Percentiles rank a stretch among this genome's conserved stretches.
Conservation (phyloP, 2,888 invertebrate species). For the Chirona hameri region DNA sequence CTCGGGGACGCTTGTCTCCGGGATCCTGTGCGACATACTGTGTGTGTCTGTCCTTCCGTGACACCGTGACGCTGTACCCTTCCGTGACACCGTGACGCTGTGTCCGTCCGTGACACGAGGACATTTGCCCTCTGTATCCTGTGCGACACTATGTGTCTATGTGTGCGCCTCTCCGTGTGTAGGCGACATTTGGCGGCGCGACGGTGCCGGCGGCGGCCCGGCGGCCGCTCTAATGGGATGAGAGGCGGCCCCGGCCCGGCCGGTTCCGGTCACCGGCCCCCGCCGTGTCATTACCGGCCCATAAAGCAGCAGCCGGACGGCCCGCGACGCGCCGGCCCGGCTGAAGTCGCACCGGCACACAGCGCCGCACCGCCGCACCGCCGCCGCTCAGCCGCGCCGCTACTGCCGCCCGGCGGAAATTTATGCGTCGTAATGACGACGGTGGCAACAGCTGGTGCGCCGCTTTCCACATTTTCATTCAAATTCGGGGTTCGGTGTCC, state of each 20-base stretch:
- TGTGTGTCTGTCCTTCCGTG: too few relatives aligned
- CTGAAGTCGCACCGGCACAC: too few relatives aligned
- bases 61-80: too few relatives aligned
- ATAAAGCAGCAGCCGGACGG: background rate
- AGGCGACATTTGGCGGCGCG: too few relatives aligned
- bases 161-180: too few relatives aligned
- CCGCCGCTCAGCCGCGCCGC: background rate
- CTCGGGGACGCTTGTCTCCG: too few relatives aligned
- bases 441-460: conserved; percentile 4
- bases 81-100: too few relatives aligned
- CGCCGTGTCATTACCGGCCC: conserved; percentile 23
- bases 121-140: too few relatives aligned
- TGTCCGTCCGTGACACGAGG: too few relatives aligned
- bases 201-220: background rate
- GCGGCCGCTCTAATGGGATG: background rate
- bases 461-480: conserved; percentile 8
- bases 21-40: too few relatives aligned
- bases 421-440: conserved; percentile 11
- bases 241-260: background rate
- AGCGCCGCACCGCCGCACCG: background rate
- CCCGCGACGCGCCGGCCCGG: background rate
- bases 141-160: too few relatives aligned
- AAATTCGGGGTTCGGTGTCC: background rate
- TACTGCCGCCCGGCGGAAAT: background rate
- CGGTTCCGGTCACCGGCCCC: background rate